These are phyloP conservation scores for Drosophila insularis DNA, from an alignment of 1,140 invertebrate species.

Conservation along the genomic window DNA sequence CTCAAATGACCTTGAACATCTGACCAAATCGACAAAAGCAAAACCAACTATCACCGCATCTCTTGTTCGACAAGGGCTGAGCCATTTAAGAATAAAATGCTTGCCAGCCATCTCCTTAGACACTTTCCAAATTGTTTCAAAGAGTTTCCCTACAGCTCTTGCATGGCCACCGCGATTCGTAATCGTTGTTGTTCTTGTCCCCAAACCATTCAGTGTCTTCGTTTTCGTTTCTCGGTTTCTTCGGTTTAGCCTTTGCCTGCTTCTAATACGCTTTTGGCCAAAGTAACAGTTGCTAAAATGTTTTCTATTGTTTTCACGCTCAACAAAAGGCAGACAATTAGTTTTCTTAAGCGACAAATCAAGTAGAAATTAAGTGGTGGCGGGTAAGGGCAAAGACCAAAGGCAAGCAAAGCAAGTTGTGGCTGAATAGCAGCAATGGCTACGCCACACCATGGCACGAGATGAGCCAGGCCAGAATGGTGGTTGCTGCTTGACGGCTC, in stretches of 20 bases:
- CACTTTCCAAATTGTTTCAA: conserved; percentile 42
- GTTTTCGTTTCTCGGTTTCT: conserved; percentile 1
- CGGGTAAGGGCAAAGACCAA: conserved; percentile 35
- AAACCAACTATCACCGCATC: background rate
- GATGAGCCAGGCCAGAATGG: background rate
- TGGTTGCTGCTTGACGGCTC: conserved; percentile 12
- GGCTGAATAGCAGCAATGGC: conserved; percentile 12
- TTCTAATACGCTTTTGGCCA: conserved; percentile 75
- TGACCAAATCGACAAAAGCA: conserved; percentile 4
- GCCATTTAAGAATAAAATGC: conserved; percentile 38
- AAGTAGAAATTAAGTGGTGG: conserved; percentile 81
- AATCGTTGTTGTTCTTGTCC: background rate
- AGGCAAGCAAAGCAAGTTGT: conserved; percentile 27
- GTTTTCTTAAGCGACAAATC: conserved; percentile 82
- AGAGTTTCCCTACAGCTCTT: conserved; percentile 15
- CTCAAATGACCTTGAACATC: conserved; percentile 44
- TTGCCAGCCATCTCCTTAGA: conserved; percentile 32
- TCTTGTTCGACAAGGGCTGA: conserved; percentile 35
- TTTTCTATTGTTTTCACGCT: conserved; percentile 81
- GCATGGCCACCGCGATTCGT: background rate
- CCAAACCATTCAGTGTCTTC: conserved; percentile 26
- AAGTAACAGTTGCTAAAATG: conserved; percentile 81
- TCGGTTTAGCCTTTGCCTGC: conserved; percentile 29
- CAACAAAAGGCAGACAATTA: conserved; percentile 81
- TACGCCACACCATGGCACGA: background rate